phyloP scores from a whole-genome alignment of 2,797 vertebrate genomes.

The Lerista edwardsae region DNA sequence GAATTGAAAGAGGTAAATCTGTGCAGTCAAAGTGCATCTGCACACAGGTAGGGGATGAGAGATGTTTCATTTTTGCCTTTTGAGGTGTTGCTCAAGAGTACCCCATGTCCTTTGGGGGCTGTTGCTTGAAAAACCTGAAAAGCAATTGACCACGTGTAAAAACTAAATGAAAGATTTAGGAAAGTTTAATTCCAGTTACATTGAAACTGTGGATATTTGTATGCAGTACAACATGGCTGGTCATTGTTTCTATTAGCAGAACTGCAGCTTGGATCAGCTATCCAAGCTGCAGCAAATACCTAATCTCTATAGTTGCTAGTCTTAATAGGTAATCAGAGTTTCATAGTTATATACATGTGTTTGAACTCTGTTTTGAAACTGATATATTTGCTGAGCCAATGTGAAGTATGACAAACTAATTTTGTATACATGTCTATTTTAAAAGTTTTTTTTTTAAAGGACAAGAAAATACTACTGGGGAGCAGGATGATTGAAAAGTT shows the following conservation, averaged over 20 bases:
- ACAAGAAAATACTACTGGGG: background rate
- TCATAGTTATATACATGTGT: background rate
- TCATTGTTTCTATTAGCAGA: background rate
- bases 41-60: background rate
- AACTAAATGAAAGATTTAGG: background rate
- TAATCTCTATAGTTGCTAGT: background rate
- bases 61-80: background rate
- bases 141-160: background rate
- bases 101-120: background rate
- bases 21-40: background rate
- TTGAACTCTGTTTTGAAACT: background rate
- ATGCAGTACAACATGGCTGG: background rate
- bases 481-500: background rate
- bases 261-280: background rate
- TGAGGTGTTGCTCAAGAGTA: background rate
- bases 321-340: background rate
- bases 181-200: background rate
- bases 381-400: background rate
- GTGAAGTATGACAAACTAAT: background rate
- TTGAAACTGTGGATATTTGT: background rate
- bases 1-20: background rate
- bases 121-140: background rate
- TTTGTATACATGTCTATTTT: background rate
- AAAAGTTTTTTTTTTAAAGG: background rate
- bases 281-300: background rate